Conservation (phyloP, 2,888 invertebrate species). For the Esperia sulphurella region DNA sequence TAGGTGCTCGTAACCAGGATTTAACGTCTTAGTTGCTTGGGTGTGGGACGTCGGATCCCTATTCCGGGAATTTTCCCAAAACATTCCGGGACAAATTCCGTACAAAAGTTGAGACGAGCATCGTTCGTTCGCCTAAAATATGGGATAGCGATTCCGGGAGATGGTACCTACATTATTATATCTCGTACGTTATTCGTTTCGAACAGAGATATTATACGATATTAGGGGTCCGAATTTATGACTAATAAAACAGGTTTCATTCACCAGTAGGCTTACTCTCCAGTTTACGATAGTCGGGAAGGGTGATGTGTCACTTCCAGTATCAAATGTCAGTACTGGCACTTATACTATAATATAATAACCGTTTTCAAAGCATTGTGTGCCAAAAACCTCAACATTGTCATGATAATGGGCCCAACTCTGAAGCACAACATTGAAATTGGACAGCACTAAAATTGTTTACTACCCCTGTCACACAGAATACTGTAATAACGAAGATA, state of each 20-base stretch:
- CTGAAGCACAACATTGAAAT: no score
- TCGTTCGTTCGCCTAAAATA: slow-evolving; percentile 6
- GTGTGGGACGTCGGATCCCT: slow-evolving; percentile 43
- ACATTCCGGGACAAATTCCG: slow-evolving; percentile 69
- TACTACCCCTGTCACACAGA: no score
- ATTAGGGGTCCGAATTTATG: neutral
- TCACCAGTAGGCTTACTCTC: no score
- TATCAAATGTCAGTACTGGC: no score
- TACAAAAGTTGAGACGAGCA: slow-evolving; percentile 38
- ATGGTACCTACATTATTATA: slow-evolving; percentile 3
- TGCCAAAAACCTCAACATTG: no score
- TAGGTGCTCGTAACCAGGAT: slow-evolving; percentile 60
- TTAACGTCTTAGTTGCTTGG: slow-evolving; percentile 65
- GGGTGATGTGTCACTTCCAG: no score
- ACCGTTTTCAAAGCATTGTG: no score
- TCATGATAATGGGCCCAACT: no score
- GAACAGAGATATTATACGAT: neutral
- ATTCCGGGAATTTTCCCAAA: slow-evolving; percentile 56
- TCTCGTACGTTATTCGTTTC: neutral
- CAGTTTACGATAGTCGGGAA: no score
- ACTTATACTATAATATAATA: no score
- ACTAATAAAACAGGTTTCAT: neutral
- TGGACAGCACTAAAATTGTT: no score
- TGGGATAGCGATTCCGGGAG: slow-evolving; percentile 5
- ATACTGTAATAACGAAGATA: no score